phyloP scores from a whole-genome alignment of 2,113 vertebrate genomes.

The Seriola aureovittata region DNA sequence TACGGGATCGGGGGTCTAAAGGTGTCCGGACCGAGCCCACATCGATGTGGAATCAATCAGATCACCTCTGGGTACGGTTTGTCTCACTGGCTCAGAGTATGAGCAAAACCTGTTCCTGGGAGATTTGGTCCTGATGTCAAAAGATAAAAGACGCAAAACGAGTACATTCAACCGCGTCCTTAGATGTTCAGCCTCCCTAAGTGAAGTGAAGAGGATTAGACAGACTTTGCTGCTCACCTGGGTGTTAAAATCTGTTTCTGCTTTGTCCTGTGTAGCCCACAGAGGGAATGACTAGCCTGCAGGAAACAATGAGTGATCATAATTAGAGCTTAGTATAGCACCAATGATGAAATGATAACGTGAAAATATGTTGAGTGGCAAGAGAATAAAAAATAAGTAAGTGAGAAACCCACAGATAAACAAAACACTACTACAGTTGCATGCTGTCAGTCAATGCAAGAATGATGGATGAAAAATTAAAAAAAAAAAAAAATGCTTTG shows the following conservation, averaged over 20 bases:
- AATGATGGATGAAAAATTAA: slow-evolving; percentile 25
- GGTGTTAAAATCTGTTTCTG: slow-evolving; percentile 26
- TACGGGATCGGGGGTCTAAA: neutral
- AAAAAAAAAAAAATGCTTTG: slow-evolving; percentile 16
- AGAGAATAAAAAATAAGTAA: neutral
- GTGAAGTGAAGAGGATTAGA: slow-evolving; percentile 56
- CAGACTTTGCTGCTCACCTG: slow-evolving; percentile 38
- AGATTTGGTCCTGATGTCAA: slow-evolving; percentile 17
- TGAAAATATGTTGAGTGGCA: neutral
- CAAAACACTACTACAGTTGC: neutral
- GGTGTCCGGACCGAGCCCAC: slow-evolving; percentile 1
- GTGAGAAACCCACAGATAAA: neutral
- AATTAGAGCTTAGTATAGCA: neutral
- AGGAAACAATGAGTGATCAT: slow-evolving; percentile 1
- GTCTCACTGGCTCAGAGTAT: slow-evolving; percentile 6
- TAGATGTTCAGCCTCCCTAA: slow-evolving; percentile 24
- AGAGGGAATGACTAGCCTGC: neutral
- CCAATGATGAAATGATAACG: slow-evolving; percentile 15
- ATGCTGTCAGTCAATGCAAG: slow-evolving; percentile 2
- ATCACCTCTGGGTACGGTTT: slow-evolving; percentile 21
- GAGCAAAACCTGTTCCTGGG: neutral
- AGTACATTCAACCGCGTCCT: slow-evolving; percentile 17
- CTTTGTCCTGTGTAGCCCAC: slow-evolving; percentile 16
- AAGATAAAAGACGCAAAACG: neutral
- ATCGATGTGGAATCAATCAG: slow-evolving; percentile 29